Conservation (phyloP, 2,797 vertebrate species). For the Siniperca undulata region DNA sequence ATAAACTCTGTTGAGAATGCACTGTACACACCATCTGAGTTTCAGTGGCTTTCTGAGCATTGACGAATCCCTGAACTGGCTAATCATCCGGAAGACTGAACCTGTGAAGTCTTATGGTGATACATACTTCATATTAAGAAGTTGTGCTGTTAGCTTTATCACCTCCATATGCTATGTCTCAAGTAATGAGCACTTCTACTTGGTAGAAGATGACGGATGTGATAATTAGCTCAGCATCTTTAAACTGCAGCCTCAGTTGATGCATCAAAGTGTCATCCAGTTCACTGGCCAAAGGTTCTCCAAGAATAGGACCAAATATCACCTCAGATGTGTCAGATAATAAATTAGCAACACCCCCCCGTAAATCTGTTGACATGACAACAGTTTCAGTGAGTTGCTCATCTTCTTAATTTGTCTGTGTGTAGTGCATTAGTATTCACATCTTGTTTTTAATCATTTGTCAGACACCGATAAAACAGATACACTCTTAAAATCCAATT, state of each 20-base stretch:
- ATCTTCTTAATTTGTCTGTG: conserved; percentile 45
- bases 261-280: conserved; percentile 48
- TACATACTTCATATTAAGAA: conserved; percentile 47
- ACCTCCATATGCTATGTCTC: conserved; percentile 64
- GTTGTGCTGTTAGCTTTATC: conserved; percentile 59
- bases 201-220: conserved; percentile 67
- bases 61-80: conserved; percentile 48
- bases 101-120: conserved; percentile 43
- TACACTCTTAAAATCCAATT: neutral
- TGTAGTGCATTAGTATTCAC: conserved; percentile 24
- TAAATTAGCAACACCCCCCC: conserved; percentile 53
- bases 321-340: conserved; percentile 61
- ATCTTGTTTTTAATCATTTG: conserved; percentile 41
- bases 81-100: conserved; percentile 52
- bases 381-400: conserved; percentile 37
- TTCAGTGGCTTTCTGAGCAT: conserved; percentile 5
- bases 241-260: conserved; percentile 38
- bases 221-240: conserved; percentile 72
- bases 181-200: conserved; percentile 44
- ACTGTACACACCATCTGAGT: neutral
- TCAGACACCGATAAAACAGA: conserved; percentile 24
- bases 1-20: neutral
- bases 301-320: conserved; percentile 56
- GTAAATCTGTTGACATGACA: conserved; percentile 56
- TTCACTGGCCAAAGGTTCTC: conserved; percentile 58